Evolutionary conservation across 2,797 vertebrate genomes (phyloP).

Genomic region (Phyllotis vaccarum): DNA sequence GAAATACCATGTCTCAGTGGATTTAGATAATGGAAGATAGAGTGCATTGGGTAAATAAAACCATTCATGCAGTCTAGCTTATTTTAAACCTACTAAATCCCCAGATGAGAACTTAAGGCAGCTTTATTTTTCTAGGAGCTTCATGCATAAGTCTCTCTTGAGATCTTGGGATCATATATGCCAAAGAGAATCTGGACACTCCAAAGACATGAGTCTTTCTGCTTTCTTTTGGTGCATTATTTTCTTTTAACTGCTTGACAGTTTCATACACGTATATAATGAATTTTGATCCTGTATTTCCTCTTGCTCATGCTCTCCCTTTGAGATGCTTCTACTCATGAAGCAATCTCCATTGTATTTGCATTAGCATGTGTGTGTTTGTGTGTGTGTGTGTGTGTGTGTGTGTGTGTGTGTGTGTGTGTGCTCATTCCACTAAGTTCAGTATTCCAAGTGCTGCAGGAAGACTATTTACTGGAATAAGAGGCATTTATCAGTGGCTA

Average conservation of each 20-base stretch:
- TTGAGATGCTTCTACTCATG: neutral
- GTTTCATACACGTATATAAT: neutral
- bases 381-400: neutral
- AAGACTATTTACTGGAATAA: neutral
- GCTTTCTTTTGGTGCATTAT: neutral
- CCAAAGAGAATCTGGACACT: constrained; percentile 22
- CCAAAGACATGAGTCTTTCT: neutral
- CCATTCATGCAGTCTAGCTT: neutral
- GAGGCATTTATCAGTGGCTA: neutral
- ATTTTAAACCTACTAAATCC: constrained; percentile 5
- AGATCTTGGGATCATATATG: neutral
- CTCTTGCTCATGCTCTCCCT: neutral
- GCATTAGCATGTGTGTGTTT: neutral
- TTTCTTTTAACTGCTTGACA: neutral
- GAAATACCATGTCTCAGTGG: neutral
- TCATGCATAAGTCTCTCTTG: neutral
- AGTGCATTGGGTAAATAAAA: neutral
- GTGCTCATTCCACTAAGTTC: neutral
- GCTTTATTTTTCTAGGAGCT: neutral
- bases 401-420: neutral
- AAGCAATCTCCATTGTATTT: neutral
- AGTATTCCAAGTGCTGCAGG: no score
- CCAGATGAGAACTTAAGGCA: neutral
- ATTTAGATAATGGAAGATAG: neutral
- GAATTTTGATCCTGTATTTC: neutral